phyloP scores from a whole-genome alignment of 2,113 vertebrate species.

The Festucalex cinctus region DNA sequence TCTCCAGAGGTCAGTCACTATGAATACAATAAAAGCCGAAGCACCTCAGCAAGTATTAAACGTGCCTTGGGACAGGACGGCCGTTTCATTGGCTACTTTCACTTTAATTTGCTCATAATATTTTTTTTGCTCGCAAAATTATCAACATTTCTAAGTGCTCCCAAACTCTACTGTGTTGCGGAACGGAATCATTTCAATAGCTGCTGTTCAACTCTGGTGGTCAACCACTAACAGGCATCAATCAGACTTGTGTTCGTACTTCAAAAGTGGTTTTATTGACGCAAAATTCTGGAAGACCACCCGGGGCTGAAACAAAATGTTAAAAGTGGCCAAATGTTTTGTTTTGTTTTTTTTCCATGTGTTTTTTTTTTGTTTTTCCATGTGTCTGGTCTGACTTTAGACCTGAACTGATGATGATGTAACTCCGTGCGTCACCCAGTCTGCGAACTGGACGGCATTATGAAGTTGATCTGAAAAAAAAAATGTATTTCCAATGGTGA shows the following conservation, averaged over 20 bases:
- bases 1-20: background rate
- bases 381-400: slow-evolving; percentile 18
- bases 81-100: background rate
- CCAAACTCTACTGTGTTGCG: background rate
- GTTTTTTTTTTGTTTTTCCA: slow-evolving; percentile 4
- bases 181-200: background rate
- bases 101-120: background rate
- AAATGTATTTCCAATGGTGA: slow-evolving; percentile 20
- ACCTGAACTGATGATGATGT: slow-evolving; percentile 22
- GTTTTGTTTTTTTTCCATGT: slow-evolving; percentile 1
- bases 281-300: background rate
- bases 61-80: background rate
- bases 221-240: background rate
- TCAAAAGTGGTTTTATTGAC: background rate
- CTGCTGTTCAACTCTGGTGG: background rate
- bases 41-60: background rate
- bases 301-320: background rate
- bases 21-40: background rate
- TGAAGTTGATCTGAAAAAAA: slow-evolving; percentile 8
- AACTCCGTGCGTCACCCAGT: slow-evolving; percentile 12
- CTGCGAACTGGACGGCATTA: background rate
- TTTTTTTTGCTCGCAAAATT: background rate
- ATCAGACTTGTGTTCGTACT: background rate
- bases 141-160: background rate
- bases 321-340: background rate